These are phyloP conservation scores for Notothenia rossii DNA, from an alignment of 2,113 vertebrate species.

Conservation along the genomic window DNA sequence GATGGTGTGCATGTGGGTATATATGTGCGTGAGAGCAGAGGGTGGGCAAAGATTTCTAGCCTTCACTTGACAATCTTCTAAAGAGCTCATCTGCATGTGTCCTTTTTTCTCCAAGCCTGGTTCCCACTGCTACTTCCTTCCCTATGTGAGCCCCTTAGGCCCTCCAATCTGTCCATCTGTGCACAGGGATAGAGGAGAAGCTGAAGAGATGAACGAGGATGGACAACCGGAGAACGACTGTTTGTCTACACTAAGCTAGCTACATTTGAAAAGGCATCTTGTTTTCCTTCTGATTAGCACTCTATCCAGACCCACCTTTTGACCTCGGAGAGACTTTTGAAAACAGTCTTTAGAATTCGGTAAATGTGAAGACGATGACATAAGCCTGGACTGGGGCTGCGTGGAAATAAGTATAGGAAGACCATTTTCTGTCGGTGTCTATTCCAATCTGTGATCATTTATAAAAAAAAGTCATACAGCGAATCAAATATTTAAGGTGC, in stretches of 20 bases:
- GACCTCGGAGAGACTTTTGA: not conserved
- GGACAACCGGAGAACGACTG: not conserved
- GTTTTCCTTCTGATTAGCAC: not conserved
- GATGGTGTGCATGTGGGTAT: not conserved
- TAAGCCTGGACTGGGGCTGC: not conserved
- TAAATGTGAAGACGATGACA: not conserved
- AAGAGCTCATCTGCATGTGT: constrained; percentile 33
- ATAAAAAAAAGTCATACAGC: not conserved
- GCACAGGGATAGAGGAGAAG: not conserved
- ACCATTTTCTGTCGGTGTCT: not conserved
- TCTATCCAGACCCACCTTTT: not conserved
- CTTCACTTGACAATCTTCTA: constrained; percentile 43
- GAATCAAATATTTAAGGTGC: not conserved
- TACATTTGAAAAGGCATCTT: not conserved
- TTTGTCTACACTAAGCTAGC: not conserved
- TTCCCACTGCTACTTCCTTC: not conserved
- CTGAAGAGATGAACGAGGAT: constrained; percentile 13
- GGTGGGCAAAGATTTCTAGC: constrained; percentile 9
- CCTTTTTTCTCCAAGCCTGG: constrained; percentile 17
- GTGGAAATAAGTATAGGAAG: not conserved
- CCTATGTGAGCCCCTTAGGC: constrained; percentile 10
- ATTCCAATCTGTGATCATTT: not conserved
- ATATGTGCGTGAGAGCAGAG: constrained; percentile 1
- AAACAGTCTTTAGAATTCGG: not conserved
- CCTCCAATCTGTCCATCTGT: constrained; percentile 31